phyloP scores from a whole-genome alignment of 2,797 vertebrate genomes.

The Bryconaethiops microstoma region DNA sequence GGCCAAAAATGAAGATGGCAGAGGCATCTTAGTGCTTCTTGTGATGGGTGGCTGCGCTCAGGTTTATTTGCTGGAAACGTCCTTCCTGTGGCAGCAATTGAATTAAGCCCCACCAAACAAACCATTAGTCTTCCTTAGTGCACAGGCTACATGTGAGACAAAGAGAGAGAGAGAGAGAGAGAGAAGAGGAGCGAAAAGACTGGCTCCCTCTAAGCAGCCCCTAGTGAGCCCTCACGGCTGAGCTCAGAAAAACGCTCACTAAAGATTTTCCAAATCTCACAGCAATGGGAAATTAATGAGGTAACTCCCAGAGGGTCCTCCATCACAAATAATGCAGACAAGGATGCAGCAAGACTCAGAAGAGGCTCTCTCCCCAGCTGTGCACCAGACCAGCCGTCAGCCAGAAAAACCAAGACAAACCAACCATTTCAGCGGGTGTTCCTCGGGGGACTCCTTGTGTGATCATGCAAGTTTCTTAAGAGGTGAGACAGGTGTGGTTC shows the following conservation, averaged over 20 bases:
- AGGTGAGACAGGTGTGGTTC: slow-evolving; percentile 15
- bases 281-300: slow-evolving; percentile 70
- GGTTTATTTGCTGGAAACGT: slow-evolving; percentile 42
- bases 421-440: slow-evolving; percentile 22
- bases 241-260: slow-evolving; percentile 52
- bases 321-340: slow-evolving; percentile 64
- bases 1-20: slow-evolving; percentile 25
- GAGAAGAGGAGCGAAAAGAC: slow-evolving; percentile 6
- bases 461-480: slow-evolving; percentile 38
- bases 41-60: slow-evolving; percentile 26
- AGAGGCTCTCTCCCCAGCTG: slow-evolving; percentile 19
- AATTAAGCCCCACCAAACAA: slow-evolving; percentile 38
- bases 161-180: slow-evolving; percentile 5
- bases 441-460: not conserved
- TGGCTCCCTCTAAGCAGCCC: slow-evolving; percentile 46
- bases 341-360: slow-evolving; percentile 51
- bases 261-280: slow-evolving; percentile 66
- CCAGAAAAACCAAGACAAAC: slow-evolving; percentile 56
- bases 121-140: slow-evolving; percentile 44
- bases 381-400: slow-evolving; percentile 22
- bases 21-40: slow-evolving; percentile 11
- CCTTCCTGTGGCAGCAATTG: slow-evolving; percentile 41
- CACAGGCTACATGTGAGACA: slow-evolving; percentile 11
- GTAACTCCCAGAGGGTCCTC: slow-evolving; percentile 63
- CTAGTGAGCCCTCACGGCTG: slow-evolving; percentile 47